Percentiles rank a stretch among this genome's conserved stretches.
Conservation (phyloP, 2,888 invertebrate genomes). For the Harpagoxenus sublaevis region DNA sequence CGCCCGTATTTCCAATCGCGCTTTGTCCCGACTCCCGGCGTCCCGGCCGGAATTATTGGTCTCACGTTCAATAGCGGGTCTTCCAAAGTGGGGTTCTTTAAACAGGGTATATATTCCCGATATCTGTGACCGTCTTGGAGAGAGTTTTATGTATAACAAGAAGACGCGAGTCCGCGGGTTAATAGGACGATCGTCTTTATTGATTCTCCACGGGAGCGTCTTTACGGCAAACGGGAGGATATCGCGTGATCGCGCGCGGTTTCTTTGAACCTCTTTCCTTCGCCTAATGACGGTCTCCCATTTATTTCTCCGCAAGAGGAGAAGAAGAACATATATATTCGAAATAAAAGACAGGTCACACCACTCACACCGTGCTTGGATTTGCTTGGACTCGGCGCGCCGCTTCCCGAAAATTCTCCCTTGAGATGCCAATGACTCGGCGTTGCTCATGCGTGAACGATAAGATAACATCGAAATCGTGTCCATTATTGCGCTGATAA, state of each 20-base stretch:
- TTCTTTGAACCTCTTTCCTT: slow-evolving; percentile 10
- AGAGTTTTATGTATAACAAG: slow-evolving; percentile 1
- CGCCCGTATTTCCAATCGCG: background rate
- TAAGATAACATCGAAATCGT: slow-evolving; percentile 28
- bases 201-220: slow-evolving; percentile 12
- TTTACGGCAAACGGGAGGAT: background rate
- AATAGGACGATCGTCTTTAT: slow-evolving; percentile 44
- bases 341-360: background rate
- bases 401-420: background rate
- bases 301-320: background rate
- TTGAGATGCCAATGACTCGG: slow-evolving; percentile 6
- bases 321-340: background rate
- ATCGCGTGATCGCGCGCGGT: slow-evolving; percentile 27
- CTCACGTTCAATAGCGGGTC: background rate
- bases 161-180: slow-evolving; percentile 1
- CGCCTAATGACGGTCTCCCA: background rate
- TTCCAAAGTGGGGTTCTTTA: background rate
- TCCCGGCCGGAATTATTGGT: background rate
- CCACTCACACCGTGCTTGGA: no score
- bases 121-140: background rate
- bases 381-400: background rate
- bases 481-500: background rate
- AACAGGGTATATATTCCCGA: background rate
- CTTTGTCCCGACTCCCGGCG: background rate
- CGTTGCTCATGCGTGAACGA: background rate